Conservation (phyloP, 1,140 invertebrate species). For the Neodiprion virginianus region DNA sequence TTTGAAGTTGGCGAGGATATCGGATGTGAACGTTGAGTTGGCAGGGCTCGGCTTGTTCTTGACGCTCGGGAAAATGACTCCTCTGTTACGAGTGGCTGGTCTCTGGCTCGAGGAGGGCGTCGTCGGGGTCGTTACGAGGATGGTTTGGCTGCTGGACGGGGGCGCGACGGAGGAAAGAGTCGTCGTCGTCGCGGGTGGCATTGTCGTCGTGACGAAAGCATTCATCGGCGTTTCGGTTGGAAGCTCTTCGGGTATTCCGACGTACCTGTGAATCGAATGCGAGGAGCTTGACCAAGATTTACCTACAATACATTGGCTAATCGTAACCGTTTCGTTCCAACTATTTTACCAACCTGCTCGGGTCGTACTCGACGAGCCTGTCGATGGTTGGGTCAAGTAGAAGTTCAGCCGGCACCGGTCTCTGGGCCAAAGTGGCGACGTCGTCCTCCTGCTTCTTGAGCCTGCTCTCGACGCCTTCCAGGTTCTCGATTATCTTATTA, state of each 20-base stretch:
- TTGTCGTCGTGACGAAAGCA: constrained; percentile 37
- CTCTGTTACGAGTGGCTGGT: constrained; percentile 69
- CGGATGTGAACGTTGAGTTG: constrained; percentile 81
- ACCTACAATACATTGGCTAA: neutral
- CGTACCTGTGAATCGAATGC: constrained; percentile 33
- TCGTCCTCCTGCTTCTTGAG: constrained; percentile 84
- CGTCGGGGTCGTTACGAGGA: constrained; percentile 42
- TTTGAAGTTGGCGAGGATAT: constrained; percentile 74
- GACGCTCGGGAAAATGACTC: constrained; percentile 88
- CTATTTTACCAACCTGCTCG: constrained; percentile 63
- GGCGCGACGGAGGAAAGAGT: constrained; percentile 46
- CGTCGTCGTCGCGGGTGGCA: constrained; percentile 43
- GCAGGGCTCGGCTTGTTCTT: constrained; percentile 86
- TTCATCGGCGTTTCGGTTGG: constrained; percentile 45
- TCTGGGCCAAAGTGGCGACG: constrained; percentile 73
- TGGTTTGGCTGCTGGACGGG: constrained; percentile 40
- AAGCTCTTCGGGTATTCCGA: constrained; percentile 44
- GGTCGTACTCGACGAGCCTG: constrained; percentile 77
- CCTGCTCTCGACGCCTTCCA: constrained; percentile 83
- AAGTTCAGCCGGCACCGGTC: constrained; percentile 75
- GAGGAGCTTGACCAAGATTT: too few relatives aligned
- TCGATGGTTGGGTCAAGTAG: constrained; percentile 80
- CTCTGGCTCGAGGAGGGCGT: constrained; percentile 41
- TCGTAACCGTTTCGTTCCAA: neutral
- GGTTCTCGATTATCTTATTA: constrained; percentile 86